Conservation (phyloP, 2,113 vertebrate genomes). For the Callorhinus ursinus region DNA sequence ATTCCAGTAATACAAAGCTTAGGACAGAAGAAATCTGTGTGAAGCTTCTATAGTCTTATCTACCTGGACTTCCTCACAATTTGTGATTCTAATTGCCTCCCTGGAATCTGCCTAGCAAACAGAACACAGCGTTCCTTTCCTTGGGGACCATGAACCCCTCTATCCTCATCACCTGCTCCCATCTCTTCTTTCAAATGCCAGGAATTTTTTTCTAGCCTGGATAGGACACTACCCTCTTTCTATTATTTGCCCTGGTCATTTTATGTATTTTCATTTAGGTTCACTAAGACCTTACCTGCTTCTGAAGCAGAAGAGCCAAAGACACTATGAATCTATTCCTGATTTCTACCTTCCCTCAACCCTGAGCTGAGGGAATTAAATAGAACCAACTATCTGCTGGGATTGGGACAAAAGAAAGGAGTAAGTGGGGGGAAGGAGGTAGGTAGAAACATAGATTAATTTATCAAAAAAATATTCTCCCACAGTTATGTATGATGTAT, state of each 20-base stretch:
- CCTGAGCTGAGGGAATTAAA: background rate
- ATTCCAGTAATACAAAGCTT: background rate
- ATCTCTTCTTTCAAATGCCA: background rate
- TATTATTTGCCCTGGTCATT: background rate
- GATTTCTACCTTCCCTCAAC: background rate
- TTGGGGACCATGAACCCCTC: background rate
- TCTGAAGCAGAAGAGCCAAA: background rate
- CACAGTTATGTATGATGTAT: background rate
- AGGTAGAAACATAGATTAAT: background rate
- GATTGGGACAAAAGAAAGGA: background rate
- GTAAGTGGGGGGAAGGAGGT: background rate
- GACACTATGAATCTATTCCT: background rate
- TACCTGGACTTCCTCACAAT: background rate
- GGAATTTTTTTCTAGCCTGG: background rate
- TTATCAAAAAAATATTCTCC: background rate
- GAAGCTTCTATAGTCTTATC: background rate
- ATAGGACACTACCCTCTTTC: background rate
- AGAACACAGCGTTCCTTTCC: background rate
- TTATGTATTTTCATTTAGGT: background rate
- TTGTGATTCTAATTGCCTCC: background rate
- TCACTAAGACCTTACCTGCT: background rate
- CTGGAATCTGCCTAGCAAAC: background rate
- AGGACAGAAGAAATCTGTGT: background rate
- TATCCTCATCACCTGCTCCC: background rate
- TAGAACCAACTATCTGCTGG: background rate